Evolutionary conservation across 2,113 vertebrate genomes (phyloP).

Genomic region (Spea bombifrons): DNA sequence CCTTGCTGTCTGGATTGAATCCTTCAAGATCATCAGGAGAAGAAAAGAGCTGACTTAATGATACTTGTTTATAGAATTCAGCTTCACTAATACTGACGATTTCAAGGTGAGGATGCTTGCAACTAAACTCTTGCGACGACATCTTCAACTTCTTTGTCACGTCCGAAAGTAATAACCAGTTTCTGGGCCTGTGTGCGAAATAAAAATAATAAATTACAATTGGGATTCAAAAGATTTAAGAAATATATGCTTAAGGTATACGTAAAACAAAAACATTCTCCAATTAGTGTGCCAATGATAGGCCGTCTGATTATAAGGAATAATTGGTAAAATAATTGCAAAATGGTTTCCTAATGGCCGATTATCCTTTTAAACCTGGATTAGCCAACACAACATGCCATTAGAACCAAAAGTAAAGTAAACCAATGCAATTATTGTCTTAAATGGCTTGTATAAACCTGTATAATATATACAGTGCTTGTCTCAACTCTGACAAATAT

Average conservation of each 20-base stretch:
- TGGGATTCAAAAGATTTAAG: background rate
- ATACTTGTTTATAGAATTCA: constrained; percentile 89
- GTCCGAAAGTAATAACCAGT: constrained; percentile 90
- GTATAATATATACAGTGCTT: no score
- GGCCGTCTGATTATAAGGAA: no score
- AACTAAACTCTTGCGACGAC: constrained; percentile 83
- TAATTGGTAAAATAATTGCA: no score
- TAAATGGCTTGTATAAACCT: no score
- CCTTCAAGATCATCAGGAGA: constrained; percentile 83
- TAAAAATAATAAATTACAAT: background rate
- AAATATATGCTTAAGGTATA: background rate
- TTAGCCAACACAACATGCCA: no score
- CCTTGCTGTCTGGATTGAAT: constrained; percentile 88
- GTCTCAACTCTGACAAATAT: no score
- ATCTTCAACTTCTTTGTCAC: constrained; percentile 84
- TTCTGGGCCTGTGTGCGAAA: constrained; percentile 73
- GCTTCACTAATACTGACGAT: constrained; percentile 86
- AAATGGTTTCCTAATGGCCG: no score
- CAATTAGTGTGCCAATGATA: background rate
- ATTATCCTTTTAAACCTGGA: no score
- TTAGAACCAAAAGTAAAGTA: no score
- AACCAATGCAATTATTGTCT: no score
- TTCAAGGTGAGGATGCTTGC: constrained; percentile 85
- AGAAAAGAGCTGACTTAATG: constrained; percentile 86
- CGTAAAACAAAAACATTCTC: background rate